Evolutionary conservation across 2,888 invertebrate genomes (phyloP), one percentile per base, ranked within the genome.

Genomic region (Eupeodes luniger): DNA sequence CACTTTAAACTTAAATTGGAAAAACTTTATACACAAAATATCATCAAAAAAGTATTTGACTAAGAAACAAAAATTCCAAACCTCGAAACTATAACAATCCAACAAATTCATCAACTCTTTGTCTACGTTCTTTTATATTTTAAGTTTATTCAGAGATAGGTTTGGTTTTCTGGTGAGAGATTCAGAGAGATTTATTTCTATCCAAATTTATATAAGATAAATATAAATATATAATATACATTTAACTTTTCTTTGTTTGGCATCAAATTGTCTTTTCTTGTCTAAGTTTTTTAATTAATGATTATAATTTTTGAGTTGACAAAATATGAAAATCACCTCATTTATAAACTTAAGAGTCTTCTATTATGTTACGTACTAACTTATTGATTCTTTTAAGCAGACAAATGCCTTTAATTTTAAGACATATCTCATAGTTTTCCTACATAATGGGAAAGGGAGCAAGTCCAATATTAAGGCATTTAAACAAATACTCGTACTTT

Each of bases 41-140:
- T n/a, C 66, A 67, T 67, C 49, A 69, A 55, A 55, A 55, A 53
- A 70, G 40, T 55, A 70, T 70, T 67, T 70, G 19, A 14, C 36
- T 70, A 70, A 70, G 44, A 70, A 70, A 70, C 70, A 55, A 70
- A 70, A 70, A 40, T 70, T 70, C 55, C 34, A 9, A 44, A 70
- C 16, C 69, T 69, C 53, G 10, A 34, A 69, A 36, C 36, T 70
- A 27, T 27, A 55, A 55, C 53, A 66, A 66, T 47, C 27, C 47
- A 66, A 27, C 66, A 55, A 67, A 19, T 12, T 53, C n/a, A 11
- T 67, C 16, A 67, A 16, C 11, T 51, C 49, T 67, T 9, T 53
- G 4, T 49, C 19, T 66, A 14, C 34, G 12, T 51, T 34, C 6
- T 27, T 51, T 19, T 7, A 10, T 55, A 16, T 36, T 36, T 51